Evolutionary conservation across 2,113 vertebrate species (phyloP).

Genomic region (Ascaphus truei): DNA sequence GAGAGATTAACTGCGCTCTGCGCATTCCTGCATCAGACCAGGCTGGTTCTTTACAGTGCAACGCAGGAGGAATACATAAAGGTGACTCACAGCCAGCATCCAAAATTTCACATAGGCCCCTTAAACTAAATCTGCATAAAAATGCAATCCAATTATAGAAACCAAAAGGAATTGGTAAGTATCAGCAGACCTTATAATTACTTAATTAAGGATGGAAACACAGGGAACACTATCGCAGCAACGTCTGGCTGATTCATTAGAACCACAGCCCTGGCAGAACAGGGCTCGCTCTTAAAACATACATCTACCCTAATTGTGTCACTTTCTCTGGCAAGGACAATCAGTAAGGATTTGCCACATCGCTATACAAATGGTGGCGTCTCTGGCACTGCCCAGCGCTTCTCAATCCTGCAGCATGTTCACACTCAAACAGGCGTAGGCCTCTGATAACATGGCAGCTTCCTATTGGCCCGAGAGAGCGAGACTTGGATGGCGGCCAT

Average conservation of each 20-base stretch:
- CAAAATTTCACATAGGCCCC: conserved; percentile 19
- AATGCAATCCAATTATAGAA: conserved; percentile 55
- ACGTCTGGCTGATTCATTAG: conserved; percentile 48
- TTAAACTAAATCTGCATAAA: conserved; percentile 51
- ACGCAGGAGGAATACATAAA: not conserved
- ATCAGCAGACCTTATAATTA: conserved; percentile 55
- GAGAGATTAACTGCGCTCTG: conserved; percentile 25
- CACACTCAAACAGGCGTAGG: too few relatives aligned
- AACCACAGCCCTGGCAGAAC: conserved; percentile 43
- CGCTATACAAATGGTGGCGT: not conserved
- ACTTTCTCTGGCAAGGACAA: conserved; percentile 39
- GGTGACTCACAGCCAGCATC: conserved; percentile 20
- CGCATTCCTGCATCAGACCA: too few relatives aligned
- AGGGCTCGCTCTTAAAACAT: conserved; percentile 45
- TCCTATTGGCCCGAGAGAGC: too few relatives aligned
- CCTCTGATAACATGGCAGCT: too few relatives aligned
- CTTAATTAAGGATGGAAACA: conserved; percentile 54
- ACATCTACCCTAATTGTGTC: conserved; percentile 40
- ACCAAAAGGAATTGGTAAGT: conserved; percentile 51
- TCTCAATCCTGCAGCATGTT: too few relatives aligned
- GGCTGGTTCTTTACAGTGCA: not conserved
- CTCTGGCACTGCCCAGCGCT: too few relatives aligned
- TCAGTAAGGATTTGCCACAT: conserved; percentile 40
- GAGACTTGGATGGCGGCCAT: too few relatives aligned
- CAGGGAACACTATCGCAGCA: conserved; percentile 48